Evolutionary conservation across 2,113 vertebrate species (phyloP).

Genomic region (Phocoena sinus): DNA sequence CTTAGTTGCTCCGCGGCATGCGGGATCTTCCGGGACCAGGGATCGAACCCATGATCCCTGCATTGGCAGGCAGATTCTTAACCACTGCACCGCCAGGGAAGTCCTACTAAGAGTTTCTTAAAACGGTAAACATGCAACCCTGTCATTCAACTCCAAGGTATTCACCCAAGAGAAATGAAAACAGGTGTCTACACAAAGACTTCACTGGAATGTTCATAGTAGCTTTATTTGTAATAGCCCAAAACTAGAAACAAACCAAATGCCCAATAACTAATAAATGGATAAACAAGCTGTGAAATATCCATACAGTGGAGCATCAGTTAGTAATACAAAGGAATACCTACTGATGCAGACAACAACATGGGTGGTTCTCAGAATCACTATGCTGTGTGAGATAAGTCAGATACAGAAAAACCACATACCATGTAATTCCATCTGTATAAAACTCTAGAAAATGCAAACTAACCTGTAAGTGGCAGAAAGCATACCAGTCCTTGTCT

Average conservation of each 20-base stretch:
- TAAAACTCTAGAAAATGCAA: not conserved
- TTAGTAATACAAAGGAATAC: not conserved
- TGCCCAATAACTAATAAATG: not conserved
- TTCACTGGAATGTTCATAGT: not conserved
- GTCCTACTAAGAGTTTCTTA: not conserved
- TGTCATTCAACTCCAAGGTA: not conserved
- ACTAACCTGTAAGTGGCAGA: not conserved
- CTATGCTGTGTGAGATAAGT: not conserved
- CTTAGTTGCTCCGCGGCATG: too few species aligned
- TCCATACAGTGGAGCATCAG: not conserved
- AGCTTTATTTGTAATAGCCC: not conserved
- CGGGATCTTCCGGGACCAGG: too few species aligned
- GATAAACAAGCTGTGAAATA: not conserved
- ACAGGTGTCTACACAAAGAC: not conserved
- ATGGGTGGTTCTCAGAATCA: not conserved
- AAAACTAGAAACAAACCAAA: not conserved
- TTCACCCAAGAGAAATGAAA: not conserved
- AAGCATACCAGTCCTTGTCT: not conserved
- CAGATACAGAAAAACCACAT: not conserved
- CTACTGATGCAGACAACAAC: not conserved
- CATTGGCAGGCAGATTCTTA: too few species aligned
- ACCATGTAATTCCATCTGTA: not conserved
- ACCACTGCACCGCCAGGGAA: too few species aligned
- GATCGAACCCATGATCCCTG: too few species aligned
- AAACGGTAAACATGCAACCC: not conserved